phyloP scores from a whole-genome alignment of 2,888 invertebrate genomes.

The Chrysopilus asiliformis region DNA sequence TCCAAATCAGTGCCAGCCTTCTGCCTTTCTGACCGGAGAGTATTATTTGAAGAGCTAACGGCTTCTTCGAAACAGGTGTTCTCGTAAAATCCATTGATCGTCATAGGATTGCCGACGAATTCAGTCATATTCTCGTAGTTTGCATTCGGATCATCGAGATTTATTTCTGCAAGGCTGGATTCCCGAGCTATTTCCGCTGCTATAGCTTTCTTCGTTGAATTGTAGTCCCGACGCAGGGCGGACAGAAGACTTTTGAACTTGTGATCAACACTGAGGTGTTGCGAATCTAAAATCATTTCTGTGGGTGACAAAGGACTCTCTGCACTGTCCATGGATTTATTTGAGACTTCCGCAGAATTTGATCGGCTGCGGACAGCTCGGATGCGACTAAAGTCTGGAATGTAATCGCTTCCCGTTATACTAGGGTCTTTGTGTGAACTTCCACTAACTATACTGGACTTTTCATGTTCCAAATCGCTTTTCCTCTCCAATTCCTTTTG shows the following conservation, averaged over 20 bases:
- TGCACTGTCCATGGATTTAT: not conserved
- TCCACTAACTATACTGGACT: conserved; percentile 13
- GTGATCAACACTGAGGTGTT: conserved; percentile 6
- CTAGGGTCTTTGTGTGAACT: conserved; percentile 12
- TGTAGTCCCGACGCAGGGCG: conserved; percentile 24
- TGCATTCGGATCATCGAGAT: not conserved
- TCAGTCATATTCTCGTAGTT: no score
- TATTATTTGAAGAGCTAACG: conserved; percentile 17
- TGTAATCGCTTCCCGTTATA: conserved; percentile 11
- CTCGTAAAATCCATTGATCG: conserved; percentile 18
- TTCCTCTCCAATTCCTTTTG: conserved; percentile 12
- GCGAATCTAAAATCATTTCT: conserved; percentile 6
- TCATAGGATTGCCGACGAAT: not conserved
- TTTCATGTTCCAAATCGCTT: conserved; percentile 13
- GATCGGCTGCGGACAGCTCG: conserved; percentile 1
- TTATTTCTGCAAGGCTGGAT: not conserved
- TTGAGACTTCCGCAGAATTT: not conserved
- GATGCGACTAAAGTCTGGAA: conserved; percentile 6
- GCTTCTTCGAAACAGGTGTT: conserved; percentile 18
- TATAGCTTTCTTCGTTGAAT: conserved; percentile 4
- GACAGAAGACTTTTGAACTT: conserved; percentile 23
- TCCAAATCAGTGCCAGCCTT: conserved; percentile 8
- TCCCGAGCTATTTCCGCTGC: conserved; percentile 4
- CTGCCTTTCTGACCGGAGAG: conserved; percentile 15
- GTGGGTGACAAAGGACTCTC: not conserved